These are phyloP conservation scores for Oscheius sp. DNA, from an alignment of 2,888 invertebrate species.

Conservation along the genomic window DNA sequence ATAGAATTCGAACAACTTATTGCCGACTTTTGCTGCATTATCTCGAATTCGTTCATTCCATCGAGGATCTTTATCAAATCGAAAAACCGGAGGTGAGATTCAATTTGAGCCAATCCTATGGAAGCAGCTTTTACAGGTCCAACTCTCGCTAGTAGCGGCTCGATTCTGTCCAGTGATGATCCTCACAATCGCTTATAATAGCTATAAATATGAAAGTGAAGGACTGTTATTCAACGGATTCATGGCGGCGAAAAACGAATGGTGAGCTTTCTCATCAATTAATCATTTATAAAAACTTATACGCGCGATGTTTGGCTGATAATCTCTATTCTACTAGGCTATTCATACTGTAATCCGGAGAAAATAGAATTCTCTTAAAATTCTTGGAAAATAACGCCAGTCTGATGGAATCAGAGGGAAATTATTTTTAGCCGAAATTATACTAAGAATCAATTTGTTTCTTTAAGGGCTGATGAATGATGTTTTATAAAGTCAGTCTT, in stretches of 20 bases:
- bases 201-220: background rate
- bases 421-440: too few relatives aligned
- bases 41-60: slow-evolving; percentile 3
- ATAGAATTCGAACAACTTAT: background rate
- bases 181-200: slow-evolving; percentile 14
- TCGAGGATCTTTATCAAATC: slow-evolving; percentile 16
- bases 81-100: slow-evolving; percentile 2
- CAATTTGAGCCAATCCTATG: background rate
- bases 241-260: too few relatives aligned
- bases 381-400: too few relatives aligned
- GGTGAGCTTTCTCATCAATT: background rate
- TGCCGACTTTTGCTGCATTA: slow-evolving; percentile 23
- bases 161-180: background rate
- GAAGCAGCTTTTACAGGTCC: background rate
- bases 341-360: too few relatives aligned
- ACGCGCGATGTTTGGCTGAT: too few relatives aligned
- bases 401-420: too few relatives aligned
- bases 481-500: too few relatives aligned
- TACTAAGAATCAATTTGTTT: too few relatives aligned
- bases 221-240: slow-evolving; percentile 2
- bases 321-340: too few relatives aligned
- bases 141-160: slow-evolving; percentile 1
- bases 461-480: too few relatives aligned
- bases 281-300: too few relatives aligned
- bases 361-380: too few relatives aligned